Conservation (phyloP, 2,797 vertebrate species). For the Tauraco hartlaubi region DNA sequence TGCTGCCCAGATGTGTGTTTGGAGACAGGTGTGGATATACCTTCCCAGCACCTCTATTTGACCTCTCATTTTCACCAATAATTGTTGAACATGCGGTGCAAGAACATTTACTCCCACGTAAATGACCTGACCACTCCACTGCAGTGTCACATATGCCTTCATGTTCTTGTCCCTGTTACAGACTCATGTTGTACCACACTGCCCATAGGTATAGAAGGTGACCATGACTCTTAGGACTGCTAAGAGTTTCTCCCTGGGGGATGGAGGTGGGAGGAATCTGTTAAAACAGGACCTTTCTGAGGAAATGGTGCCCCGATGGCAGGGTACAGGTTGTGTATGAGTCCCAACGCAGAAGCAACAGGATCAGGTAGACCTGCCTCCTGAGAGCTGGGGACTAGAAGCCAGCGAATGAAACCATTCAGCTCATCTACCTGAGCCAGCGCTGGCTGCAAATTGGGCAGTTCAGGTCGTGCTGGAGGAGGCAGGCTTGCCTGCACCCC, state of each 20-base stretch:
- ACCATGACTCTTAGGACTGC: neutral
- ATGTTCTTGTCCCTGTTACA: neutral
- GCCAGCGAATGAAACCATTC: neutral
- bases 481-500: neutral
- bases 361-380: neutral
- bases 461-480: neutral
- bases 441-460: neutral
- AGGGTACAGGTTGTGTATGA: neutral
- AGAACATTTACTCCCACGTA: neutral
- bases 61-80: neutral
- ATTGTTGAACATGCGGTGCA: fast-evolving
- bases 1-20: neutral
- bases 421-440: neutral
- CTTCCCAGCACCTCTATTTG: neutral
- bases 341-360: fast-evolving
- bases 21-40: neutral
- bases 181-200: neutral
- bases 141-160: neutral
- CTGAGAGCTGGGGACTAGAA: neutral
- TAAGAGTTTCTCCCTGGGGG: neutral
- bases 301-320: neutral
- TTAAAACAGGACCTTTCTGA: neutral
- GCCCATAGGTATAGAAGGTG: neutral
- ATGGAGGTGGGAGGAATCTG: neutral
- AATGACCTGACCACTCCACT: too few relatives aligned